Evolutionary conservation across 1,140 invertebrate species (phyloP), one percentile per base, ranked within the genome.

Genomic region (Epicauta chinensis): DNA sequence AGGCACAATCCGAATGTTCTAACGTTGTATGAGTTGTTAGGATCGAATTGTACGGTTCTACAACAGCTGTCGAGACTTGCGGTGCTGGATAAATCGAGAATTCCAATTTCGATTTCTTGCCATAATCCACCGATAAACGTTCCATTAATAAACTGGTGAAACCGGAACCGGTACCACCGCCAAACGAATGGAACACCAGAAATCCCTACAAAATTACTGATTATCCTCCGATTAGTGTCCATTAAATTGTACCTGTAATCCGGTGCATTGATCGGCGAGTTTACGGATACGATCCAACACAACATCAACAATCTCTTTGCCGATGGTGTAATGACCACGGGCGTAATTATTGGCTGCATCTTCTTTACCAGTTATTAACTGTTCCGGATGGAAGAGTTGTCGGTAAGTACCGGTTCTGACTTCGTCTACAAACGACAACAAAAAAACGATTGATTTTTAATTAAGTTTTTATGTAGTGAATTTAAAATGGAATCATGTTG

Each of bases 71-170:
- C 2, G 84, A 83, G n/a, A 81, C 77, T 72, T 91, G 87, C 11
- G 87, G 88, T n/a, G 88, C 88, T 16, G 88, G 89, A 71, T 91
- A 91, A 60, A 91, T 85, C 32, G 85, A 81, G 70, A 91, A 91
- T 69, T 91, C 86, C 15, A 91, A 73, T 75, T 89, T 89, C 0
- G 84, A 85, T 69, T 88, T 89, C 67, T 89, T 87, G 35, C 83
- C 83, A 71, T 86, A 87, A 58, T 93, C 88, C 1, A 88, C 84
- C 11, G 82, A 84, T 2, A 91, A 73, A 29, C 86, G 74, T 71
- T 90, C 86, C 85, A 90, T 89, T 39, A 91, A 73, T 36, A 91
- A 71, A 10, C 86, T 87, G 0, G 86, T 86, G 69, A 91, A 91
- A 2, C 88, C 88, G 34, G 85, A 88, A 2, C 87, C 87, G 59